These are phyloP conservation scores for Lithophane socia DNA, from an alignment of 2,888 invertebrate species.

Conservation along the genomic window DNA sequence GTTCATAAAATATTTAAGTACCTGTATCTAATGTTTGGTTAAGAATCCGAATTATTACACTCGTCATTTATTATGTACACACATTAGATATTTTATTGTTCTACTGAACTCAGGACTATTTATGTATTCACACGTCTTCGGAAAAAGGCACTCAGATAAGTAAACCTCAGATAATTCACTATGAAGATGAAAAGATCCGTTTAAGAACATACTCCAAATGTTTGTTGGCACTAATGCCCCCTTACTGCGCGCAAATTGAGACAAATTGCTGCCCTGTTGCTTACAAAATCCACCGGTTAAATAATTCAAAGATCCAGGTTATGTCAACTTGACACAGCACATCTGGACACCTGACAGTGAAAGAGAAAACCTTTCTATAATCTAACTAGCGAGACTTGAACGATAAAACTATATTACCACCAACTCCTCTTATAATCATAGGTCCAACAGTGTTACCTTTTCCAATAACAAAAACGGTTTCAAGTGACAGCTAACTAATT, in stretches of 20 bases:
- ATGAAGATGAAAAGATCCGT: constrained; percentile 20
- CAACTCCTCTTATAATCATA: not conserved
- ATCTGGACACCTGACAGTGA: not conserved
- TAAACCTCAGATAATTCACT: constrained; percentile 16
- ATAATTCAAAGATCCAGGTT: not conserved
- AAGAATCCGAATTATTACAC: not conserved
- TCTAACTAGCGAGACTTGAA: not conserved
- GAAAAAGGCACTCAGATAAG: constrained; percentile 1
- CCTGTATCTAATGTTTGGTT: not conserved
- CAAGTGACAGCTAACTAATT: constrained; percentile 50
- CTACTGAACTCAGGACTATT: not conserved
- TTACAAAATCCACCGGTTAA: constrained; percentile 20
- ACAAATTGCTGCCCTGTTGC: constrained; percentile 29
- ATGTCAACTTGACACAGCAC: not conserved
- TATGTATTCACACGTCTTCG: not conserved
- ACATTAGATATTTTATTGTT: not conserved
- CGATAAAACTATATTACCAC: not conserved
- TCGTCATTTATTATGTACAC: not conserved
- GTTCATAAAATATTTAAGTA: not conserved
- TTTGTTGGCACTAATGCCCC: constrained; percentile 30
- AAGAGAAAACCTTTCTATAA: not conserved
- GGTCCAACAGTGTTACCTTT: not conserved
- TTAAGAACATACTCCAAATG: constrained; percentile 32
- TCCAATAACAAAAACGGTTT: constrained; percentile 15
- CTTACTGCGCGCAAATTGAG: constrained; percentile 45